Conservation (phyloP, 2,888 invertebrate genomes). For the Agriopis aurantiaria region DNA sequence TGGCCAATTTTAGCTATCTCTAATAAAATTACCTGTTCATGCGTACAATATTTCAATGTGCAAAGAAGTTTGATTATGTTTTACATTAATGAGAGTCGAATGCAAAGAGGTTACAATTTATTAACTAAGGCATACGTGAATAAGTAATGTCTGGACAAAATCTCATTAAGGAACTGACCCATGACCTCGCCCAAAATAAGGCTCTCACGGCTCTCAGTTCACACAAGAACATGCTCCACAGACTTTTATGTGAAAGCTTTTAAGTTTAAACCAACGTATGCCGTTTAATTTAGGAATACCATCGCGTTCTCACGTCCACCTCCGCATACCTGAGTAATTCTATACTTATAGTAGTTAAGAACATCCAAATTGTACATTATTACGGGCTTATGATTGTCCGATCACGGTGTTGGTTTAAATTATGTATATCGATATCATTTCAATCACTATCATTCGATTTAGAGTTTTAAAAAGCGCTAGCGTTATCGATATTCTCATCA, state of each 20-base stretch:
- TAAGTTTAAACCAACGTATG: conserved; percentile 41
- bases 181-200: conserved; percentile 44
- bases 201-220: conserved; percentile 46
- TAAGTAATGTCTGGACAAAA: conserved; percentile 5
- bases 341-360: conserved; percentile 22
- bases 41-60: too few relatives aligned
- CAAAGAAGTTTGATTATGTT: too few relatives aligned
- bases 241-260: conserved; percentile 31
- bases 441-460: conserved; percentile 11
- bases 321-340: conserved; percentile 42
- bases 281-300: conserved; percentile 46
- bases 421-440: conserved; percentile 16
- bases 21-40: too few relatives aligned
- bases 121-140: neutral
- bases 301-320: conserved; percentile 45
- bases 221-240: conserved; percentile 42
- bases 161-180: conserved; percentile 46
- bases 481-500: conserved; percentile 24
- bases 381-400: conserved; percentile 13
- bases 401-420: conserved; percentile 21
- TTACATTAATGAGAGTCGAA: too few relatives aligned
- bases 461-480: conserved; percentile 20
- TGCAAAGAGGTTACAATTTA: too few relatives aligned
- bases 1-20: too few relatives aligned
- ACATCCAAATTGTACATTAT: conserved; percentile 26